Evolutionary conservation across 1,140 invertebrate genomes (phyloP), one percentile per base, ranked within the genome.

Genomic region (Parapsyche elsis): DNA sequence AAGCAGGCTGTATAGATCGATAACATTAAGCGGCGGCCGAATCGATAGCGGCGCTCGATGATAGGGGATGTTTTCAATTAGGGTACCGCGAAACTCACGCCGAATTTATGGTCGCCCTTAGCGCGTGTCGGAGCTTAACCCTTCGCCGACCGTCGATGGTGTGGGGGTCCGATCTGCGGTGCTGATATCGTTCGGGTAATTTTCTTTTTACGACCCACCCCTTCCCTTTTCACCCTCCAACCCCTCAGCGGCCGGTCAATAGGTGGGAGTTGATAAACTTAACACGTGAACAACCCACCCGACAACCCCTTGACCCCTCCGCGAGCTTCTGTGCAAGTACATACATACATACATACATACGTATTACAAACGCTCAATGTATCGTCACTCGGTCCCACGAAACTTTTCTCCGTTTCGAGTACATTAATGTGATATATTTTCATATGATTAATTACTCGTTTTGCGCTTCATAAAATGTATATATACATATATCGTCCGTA

Each of bases 191-290:
- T 64, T 14, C 38, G 38, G 19, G 77, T 79, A 79, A 79, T 79
- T 76, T 79, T 79, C 77, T 79, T 79, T 79, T 79, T 79, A 79
- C 77, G 77, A 79, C 49, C 59, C 7, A 19, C 53, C 53, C 53
- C 10, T 77, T 24, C 49, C 38, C 30, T 38, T 38, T 38, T 38
- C 7, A 4, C 30, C 30, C 30, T 7, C n/a, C n/a, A n/a, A 38
- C 30, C 30, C 30, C 30, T 38, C n/a, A n/a, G 53, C 53, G 53
- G 21, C 23, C 26, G n/a, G 67, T 44, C 64, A 59, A 79, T 71
- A 77, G 70, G 77, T 45, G 46, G 21, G 45, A 45, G 49, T 76
- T 76, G 74, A 76, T 76, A 76, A 76, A 76, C 74, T 59, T 76
- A 76, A 76, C 74, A 76, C 74, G 74, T 76, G 74, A 76, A 76